Base-by-base conservation (phyloP, 2,888 invertebrate species). In the Halocaridina rubra region DNA sequence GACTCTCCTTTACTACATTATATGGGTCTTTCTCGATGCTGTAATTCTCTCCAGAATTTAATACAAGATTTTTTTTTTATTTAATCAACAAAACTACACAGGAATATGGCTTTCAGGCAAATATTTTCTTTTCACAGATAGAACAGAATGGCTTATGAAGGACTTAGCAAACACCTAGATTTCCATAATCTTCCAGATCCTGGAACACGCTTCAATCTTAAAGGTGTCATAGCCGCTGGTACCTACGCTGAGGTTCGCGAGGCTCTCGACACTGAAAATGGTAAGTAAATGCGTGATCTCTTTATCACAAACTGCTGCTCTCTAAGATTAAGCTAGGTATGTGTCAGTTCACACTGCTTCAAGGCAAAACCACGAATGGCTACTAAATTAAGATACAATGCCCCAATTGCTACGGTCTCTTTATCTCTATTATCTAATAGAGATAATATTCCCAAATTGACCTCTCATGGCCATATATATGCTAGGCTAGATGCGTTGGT, bases 171-270 rank as follows among this genome's bases (percentile, higher is more conserved):
- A 19, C 22, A 59, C 81, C 57, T 86, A 32, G 81, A 86, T 27
- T 81, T 86, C 74, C 64, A 30, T 16, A 53, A 59, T 7, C 92
- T 97, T 86, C 94, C 95, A 79, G 95, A 95, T 91, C 96, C 96
- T 0, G 93, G 93, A 80, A 94, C 95, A 88, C 93, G 95, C 88
- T 98, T 95, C 91, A 92, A 92, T 78, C 92, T 97, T 29, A 93
- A 93, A 80, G 93, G 93, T 81, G 92, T 94, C 88, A 92, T 96
- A 4, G 95, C 95, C 7, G 92, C 93, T 10, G 96, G 96, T 0
- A 94, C 95, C 27, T 95, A 94, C 90, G 95, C 95, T 0, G 94
- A 94, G 90, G 95, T 96, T n/a, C 94, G 93, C 91, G 93, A 93
- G 88, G 96, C 95, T 0, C 92, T 92, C 22, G 95, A 96, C 90